phyloP scores from a whole-genome alignment of 2,888 invertebrate genomes.

The Tipula vernalis region DNA sequence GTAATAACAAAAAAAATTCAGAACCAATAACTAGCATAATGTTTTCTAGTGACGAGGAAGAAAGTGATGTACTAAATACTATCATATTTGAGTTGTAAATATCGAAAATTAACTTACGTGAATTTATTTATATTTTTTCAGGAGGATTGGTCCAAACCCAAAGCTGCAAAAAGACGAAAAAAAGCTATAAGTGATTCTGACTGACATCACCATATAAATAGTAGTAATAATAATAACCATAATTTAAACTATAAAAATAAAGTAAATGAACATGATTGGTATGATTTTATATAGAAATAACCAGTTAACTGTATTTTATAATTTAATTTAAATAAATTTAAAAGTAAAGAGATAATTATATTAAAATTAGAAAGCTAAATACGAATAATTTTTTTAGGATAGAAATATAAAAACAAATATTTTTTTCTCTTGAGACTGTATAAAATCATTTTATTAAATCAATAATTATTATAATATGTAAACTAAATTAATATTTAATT shows the following conservation, averaged over 20 bases:
- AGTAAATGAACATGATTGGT: background rate
- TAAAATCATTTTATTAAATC: conserved; percentile 4
- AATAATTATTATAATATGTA: background rate
- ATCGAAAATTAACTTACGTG: background rate
- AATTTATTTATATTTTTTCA: conserved; percentile 39
- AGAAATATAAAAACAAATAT: background rate
- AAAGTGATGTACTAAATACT: conserved; percentile 52
- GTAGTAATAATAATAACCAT: background rate
- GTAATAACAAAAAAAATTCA: conserved; percentile 34
- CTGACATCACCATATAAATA: conserved; percentile 44
- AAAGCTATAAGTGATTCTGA: conserved; percentile 87
- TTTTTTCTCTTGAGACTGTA: conserved; percentile 4
- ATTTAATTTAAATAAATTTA: background rate
- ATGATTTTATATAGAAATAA: background rate
- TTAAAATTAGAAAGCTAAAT: background rate
- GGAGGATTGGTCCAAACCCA: conserved; percentile 83
- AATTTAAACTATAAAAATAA: background rate
- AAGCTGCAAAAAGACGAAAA: conserved; percentile 84
- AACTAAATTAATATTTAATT: background rate
- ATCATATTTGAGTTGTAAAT: background rate
- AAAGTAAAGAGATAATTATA: background rate
- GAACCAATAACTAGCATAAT: conserved; percentile 38
- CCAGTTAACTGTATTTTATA: background rate
- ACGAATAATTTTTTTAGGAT: conserved; percentile 4
- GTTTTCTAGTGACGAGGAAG: conserved; percentile 68